Conservation (phyloP, 35 echinoderm and acorn worm species). For the Apostichopus californicus region DNA sequence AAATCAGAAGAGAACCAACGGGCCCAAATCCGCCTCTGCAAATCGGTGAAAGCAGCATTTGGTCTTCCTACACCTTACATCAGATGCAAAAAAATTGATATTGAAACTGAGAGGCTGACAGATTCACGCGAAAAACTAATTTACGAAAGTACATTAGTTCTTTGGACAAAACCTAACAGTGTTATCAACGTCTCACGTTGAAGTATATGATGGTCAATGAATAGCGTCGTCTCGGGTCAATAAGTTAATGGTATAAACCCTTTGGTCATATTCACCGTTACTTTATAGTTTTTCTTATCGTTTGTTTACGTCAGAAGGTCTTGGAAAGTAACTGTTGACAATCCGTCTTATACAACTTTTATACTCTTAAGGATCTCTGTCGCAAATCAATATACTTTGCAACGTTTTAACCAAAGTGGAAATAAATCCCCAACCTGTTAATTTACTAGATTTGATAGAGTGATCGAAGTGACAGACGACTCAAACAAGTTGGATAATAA, state of each 20-base stretch:
- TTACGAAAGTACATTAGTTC: no score
- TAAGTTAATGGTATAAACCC: slow-evolving; percentile 2
- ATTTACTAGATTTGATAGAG: not conserved
- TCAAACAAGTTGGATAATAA: not conserved
- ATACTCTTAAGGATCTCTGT: not conserved
- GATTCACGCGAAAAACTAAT: no score
- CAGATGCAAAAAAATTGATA: no score
- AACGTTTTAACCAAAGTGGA: slow-evolving; percentile 6
- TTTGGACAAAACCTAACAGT: no score
- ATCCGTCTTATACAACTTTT: not conserved
- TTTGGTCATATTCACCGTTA: not conserved
- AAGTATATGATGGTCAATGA: not conserved
- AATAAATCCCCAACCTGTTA: slow-evolving; percentile 12
- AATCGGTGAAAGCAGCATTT: no score
- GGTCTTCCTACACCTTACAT: no score
- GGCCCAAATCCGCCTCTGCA: no score
- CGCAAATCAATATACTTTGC: not conserved
- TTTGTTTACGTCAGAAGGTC: not conserved
- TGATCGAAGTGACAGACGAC: slow-evolving; percentile 11
- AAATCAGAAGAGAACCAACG: no score
- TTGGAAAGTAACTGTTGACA: slow-evolving; percentile 18
- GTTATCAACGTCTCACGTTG: no score
- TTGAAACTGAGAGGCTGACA: no score
- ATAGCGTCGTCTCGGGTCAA: not conserved
- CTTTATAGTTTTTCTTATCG: not conserved